Evolutionary conservation across 2,888 invertebrate genomes (phyloP), one percentile per base, ranked within the genome.

Genomic region (Drosophila kanekoi): DNA sequence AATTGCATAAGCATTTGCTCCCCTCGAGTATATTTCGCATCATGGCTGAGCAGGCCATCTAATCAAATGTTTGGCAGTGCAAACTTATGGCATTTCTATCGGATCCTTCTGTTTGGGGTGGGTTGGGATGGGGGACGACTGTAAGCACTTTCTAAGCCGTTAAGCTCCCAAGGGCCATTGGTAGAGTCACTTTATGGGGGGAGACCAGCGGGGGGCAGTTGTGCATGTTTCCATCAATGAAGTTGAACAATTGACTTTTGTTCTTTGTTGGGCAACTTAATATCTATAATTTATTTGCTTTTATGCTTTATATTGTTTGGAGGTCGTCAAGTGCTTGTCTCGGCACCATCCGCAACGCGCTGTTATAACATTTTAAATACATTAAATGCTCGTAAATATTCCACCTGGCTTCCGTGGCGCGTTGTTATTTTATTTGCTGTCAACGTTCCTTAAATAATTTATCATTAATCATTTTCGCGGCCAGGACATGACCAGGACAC

Each of bases 221-320:
- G 40, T 45, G 45, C 53, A 60, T 68, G 14, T 40, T 44, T 45
- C 51, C 53, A 60, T 68, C 77, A 65, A 76, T 79, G 65, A 72
- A 81, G 73, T 71, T 62, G 41, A 76, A 48, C 85, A 81, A 87
- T 81, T 82, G 82, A 87, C 86, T 85, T 81, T 82, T 82, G 88
- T 82, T 69, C 79, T 67, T 58, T 47, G 61, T 32, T 59, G 52
- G 60, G 32, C 69, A 81, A 77, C 86, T 81, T 82, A 85, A 83
- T 82, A 87, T 83, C 87, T 77, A 87, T 83, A 79, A 87, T 83
- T 82, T 87, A 82, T 82, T 85, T 81, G 70, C 68, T 47, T 70
- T 78, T 63, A 67, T 64, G 72, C 64, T 57, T 65, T 48, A 60
- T 58, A 64, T 67, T 70, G 84, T 81, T 69, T 60, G 57, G 58